Conservation (phyloP, 2,888 invertebrate species). For the Clanis bilineata region DNA sequence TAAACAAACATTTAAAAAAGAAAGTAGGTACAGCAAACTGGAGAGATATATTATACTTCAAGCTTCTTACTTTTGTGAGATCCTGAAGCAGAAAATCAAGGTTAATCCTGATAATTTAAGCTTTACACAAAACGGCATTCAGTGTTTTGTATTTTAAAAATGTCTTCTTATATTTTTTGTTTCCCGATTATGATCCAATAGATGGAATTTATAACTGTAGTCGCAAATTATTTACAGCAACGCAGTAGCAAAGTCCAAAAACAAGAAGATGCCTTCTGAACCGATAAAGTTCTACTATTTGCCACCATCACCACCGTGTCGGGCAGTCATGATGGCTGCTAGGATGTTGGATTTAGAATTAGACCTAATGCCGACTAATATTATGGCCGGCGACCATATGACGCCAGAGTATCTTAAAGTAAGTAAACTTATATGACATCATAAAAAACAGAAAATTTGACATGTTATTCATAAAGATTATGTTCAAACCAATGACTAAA, state of each 20-base stretch:
- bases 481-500: no score
- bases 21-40: no score
- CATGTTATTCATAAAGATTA: no score
- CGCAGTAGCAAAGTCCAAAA: constrained; percentile 70
- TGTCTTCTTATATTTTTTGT: no score
- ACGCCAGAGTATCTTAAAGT: constrained; percentile 86
- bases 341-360: constrained; percentile 84
- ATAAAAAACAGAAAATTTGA: not conserved
- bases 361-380: constrained; percentile 82
- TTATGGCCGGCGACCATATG: constrained; percentile 83
- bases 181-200: no score
- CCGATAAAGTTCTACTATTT: constrained; percentile 84
- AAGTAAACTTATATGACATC: not conserved
- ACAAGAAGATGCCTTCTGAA: constrained; percentile 61
- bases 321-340: constrained; percentile 84
- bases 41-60: no score
- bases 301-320: constrained; percentile 84
- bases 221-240: constrained; percentile 53
- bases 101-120: no score
- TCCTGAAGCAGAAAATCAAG: no score
- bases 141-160: no score
- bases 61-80: no score
- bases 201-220: not conserved
- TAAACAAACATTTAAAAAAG: no score
- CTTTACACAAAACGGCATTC: no score